phyloP scores from a whole-genome alignment of 2,113 vertebrate species.

The Amia ocellicauda region DNA sequence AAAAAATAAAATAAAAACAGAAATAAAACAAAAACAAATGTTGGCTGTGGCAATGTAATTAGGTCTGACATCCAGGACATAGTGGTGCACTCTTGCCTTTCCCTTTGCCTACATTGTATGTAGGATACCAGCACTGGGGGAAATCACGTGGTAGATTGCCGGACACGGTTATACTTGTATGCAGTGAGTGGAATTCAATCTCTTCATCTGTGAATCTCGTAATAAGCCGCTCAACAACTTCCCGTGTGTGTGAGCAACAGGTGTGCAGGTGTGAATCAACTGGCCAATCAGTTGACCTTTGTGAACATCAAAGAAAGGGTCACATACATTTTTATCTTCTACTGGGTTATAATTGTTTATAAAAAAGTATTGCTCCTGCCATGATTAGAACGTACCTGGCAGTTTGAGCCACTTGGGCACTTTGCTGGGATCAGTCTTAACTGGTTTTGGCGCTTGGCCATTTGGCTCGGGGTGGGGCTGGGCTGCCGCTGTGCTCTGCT shows the following conservation, averaged over 20 bases:
- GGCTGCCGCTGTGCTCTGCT: constrained; percentile 55
- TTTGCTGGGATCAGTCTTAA: constrained; percentile 58
- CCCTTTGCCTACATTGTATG: constrained; percentile 25
- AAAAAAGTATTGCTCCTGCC: constrained; percentile 17
- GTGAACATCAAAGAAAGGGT: constrained; percentile 43
- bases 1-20: too few species aligned
- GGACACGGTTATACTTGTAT: too few species aligned
- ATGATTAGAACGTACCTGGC: constrained; percentile 64
- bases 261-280: constrained; percentile 17
- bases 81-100: constrained; percentile 25
- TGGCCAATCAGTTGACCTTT: constrained; percentile 24
- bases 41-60: background rate
- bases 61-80: too few species aligned
- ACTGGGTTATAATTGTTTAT: background rate
- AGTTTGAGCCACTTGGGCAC: constrained; percentile 55
- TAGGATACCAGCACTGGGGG: background rate
- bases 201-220: too few species aligned
- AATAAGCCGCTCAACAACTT: constrained; percentile 29
- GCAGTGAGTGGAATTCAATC: too few species aligned
- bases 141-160: too few species aligned
- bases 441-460: constrained; percentile 59
- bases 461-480: constrained; percentile 54
- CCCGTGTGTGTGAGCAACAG: background rate
- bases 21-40: too few species aligned
- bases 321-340: background rate